Percentiles rank a stretch among this genome's conserved stretches.
Conservation (phyloP, 2,113 vertebrate species). For the Nyctibius bracteatus region DNA sequence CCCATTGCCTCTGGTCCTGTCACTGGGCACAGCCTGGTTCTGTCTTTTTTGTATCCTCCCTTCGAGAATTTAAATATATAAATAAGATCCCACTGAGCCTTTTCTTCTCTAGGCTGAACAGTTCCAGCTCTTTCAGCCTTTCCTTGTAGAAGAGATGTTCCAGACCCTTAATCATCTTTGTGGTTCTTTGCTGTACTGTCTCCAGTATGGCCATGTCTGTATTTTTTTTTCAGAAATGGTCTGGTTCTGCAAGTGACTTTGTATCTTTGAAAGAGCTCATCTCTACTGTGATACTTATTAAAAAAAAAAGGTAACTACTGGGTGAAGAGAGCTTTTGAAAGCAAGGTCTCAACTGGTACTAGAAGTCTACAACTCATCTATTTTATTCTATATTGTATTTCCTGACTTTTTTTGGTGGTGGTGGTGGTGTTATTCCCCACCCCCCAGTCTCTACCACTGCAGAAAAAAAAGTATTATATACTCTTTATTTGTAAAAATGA, state of each 20-base stretch:
- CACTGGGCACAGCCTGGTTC: not conserved
- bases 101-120: not conserved
- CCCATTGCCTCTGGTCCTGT: not conserved
- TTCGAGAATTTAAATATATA: not conserved
- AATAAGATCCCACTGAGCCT: rapidly evolving
- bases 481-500: not conserved
- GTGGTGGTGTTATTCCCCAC: rapidly evolving
- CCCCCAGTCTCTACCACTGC: rapidly evolving
- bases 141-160: not conserved
- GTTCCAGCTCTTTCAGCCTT: not conserved
- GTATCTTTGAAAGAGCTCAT: not conserved
- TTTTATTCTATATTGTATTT: not conserved
- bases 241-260: not conserved
- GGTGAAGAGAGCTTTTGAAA: not conserved
- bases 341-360: not conserved
- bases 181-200: not conserved
- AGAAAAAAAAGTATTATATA: not conserved
- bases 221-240: not conserved
- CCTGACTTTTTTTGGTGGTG: not conserved
- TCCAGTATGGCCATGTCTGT: not conserved
- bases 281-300: not conserved
- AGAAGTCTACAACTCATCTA: not conserved
- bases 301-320: not conserved
- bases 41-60: not conserved
- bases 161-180: not conserved